Evolutionary conservation across 2,888 invertebrate genomes (phyloP).

Genomic region (Penaeus monodon): DNA sequence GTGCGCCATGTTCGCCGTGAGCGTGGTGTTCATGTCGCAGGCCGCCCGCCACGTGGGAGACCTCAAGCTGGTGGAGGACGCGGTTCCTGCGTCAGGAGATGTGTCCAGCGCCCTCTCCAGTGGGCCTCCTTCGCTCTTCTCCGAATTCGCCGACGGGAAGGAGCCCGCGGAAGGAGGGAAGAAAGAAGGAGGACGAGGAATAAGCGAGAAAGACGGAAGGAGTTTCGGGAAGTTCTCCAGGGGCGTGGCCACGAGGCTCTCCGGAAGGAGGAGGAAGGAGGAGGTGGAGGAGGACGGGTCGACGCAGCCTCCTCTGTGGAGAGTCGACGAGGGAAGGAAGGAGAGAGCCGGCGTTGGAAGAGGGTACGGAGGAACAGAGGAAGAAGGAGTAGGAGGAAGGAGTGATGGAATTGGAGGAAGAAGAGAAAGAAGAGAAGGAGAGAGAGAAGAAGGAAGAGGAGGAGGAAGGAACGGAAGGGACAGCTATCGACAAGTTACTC

Average conservation of each 20-base stretch:
- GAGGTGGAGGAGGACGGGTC: neutral
- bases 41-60: conserved; percentile 11
- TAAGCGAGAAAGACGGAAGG: neutral
- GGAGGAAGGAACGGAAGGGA: neutral
- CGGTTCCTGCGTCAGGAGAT: neutral
- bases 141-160: neutral
- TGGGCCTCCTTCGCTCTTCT: conserved; percentile 13
- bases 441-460: neutral
- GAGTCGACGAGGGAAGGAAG: neutral
- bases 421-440: no score
- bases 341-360: neutral
- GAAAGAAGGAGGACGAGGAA: no score
- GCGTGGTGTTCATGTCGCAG: conserved; percentile 9
- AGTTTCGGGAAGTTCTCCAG: neutral
- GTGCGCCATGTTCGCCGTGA: neutral
- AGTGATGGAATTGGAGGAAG: no score
- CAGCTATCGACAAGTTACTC: no score
- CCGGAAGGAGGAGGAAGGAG: neutral
- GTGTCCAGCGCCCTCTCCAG: neutral
- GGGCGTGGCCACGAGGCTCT: neutral
- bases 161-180: neutral
- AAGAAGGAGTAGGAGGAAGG: no score
- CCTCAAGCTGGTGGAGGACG: conserved; percentile 26
- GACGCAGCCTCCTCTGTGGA: no score
- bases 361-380: no score